These are phyloP conservation scores for Penaeus chinensis DNA, from an alignment of 1,140 invertebrate species.

Conservation along the genomic window DNA sequence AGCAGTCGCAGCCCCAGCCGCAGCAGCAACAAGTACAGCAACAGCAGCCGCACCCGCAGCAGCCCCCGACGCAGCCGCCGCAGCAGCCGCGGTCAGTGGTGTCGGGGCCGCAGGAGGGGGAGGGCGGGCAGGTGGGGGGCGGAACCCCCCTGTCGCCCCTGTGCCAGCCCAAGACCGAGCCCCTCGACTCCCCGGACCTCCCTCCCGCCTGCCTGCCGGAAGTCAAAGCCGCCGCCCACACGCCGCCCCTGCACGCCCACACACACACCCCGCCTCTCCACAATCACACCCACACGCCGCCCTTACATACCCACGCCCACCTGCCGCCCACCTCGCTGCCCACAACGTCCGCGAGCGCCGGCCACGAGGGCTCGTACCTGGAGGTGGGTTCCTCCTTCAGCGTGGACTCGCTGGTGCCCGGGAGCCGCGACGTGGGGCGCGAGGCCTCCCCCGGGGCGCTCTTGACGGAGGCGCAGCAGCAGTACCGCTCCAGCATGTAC, in stretches of 20 bases:
- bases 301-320: conserved; percentile 53
- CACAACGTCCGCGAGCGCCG: conserved; percentile 40
- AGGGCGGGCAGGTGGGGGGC: conserved; percentile 66
- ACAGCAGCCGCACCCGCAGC: conserved; percentile 53
- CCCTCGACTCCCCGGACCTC: conserved; percentile 63
- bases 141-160: conserved; percentile 57
- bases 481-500: conserved; percentile 61
- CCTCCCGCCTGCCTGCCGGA: conserved; percentile 62
- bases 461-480: conserved; percentile 51
- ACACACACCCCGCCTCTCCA: conserved; percentile 50
- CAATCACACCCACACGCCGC: conserved; percentile 45
- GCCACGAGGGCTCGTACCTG: conserved; percentile 52
- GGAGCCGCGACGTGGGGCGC: conserved; percentile 54
- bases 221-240: conserved; percentile 45
- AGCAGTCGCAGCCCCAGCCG: conserved; percentile 44
- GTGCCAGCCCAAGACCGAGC: conserved; percentile 63
- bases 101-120: conserved; percentile 35
- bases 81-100: conserved; percentile 40
- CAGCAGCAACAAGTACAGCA: conserved; percentile 28
- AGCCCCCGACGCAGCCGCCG: conserved; percentile 23
- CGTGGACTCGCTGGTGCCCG: conserved; percentile 65
- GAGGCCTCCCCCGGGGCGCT: conserved; percentile 41
- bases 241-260: conserved; percentile 47
- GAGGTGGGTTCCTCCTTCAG: conserved; percentile 64
- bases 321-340: conserved; percentile 34